phyloP scores from a whole-genome alignment of 2,888 invertebrate species.

The Tetragnatha montana region DNA sequence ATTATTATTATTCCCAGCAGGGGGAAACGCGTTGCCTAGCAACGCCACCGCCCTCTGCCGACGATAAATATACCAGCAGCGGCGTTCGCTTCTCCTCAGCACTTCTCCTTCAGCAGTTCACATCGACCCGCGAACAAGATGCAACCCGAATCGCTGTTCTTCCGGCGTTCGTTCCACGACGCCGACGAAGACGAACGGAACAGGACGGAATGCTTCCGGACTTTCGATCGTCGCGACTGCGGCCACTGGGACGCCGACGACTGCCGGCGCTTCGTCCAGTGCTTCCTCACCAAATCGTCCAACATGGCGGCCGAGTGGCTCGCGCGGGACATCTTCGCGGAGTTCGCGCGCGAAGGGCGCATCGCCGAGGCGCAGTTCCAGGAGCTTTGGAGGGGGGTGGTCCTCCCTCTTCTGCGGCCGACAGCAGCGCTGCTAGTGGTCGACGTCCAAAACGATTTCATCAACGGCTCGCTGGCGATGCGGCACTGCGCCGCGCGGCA shows the following conservation, averaged over 20 bases:
- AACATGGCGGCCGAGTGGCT: not conserved
- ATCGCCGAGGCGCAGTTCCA: slow-evolving; percentile 89
- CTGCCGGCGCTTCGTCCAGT: not conserved
- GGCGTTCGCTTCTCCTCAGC: no score
- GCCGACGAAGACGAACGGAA: not conserved
- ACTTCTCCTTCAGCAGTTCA: no score
- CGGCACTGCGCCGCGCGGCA: slow-evolving; percentile 94
- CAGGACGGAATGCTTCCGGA: slow-evolving; percentile 5
- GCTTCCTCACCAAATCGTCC: not conserved
- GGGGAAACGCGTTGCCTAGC: no score
- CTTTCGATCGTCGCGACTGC: slow-evolving; percentile 7
- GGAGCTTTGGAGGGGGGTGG: slow-evolving; percentile 92
- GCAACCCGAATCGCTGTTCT: no score
- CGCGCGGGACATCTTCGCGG: slow-evolving; percentile 38
- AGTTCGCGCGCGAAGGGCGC: slow-evolving; percentile 74
- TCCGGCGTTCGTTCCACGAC: no score
- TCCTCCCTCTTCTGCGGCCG: slow-evolving; percentile 86
- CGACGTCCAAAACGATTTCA: slow-evolving; percentile 99
- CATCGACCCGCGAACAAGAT: no score
- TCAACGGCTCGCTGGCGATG: slow-evolving; percentile 93
- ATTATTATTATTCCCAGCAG: no score
- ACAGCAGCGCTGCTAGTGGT: slow-evolving; percentile 92
- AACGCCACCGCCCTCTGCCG: no score
- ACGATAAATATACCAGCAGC: no score
- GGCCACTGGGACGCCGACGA: slow-evolving; percentile 19